phyloP scores from a whole-genome alignment of 2,888 invertebrate species.

The Apodemia hepburni region DNA sequence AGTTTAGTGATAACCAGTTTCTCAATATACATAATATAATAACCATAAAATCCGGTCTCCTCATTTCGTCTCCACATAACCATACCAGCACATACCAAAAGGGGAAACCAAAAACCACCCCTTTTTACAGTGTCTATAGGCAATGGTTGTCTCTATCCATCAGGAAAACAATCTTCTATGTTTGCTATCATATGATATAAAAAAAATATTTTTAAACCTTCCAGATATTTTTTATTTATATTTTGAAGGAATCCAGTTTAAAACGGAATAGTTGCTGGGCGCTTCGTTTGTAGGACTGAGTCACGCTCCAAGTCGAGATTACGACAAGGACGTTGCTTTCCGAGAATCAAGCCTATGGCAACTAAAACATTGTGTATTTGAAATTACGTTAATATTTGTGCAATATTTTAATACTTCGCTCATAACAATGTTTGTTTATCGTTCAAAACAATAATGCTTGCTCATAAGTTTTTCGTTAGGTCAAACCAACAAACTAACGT shows the following conservation, averaged over 20 bases:
- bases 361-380: conserved; percentile 31
- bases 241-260: conserved; percentile 40
- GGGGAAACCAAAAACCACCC: no score
- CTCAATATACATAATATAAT: no score
- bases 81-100: no score
- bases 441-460: neutral
- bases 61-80: no score
- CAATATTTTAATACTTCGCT: conserved; percentile 14
- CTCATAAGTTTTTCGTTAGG: conserved; percentile 23
- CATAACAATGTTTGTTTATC: conserved; percentile 16
- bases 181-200: no score
- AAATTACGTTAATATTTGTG: conserved; percentile 22
- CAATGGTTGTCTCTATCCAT: no score
- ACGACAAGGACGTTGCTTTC: conserved; percentile 63
- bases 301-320: conserved; percentile 60
- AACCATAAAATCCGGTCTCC: no score
- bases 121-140: no score
- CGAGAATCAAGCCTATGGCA: conserved; percentile 49
- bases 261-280: conserved; percentile 59
- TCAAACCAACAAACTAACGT: neutral
- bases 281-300: conserved; percentile 51
- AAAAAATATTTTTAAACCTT: no score
- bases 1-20: no score
- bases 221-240: conserved; percentile 21
- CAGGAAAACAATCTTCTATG: no score